Base-by-base conservation (phyloP, 2,113 vertebrate species). In the Poeciliopsis retropinna region DNA sequence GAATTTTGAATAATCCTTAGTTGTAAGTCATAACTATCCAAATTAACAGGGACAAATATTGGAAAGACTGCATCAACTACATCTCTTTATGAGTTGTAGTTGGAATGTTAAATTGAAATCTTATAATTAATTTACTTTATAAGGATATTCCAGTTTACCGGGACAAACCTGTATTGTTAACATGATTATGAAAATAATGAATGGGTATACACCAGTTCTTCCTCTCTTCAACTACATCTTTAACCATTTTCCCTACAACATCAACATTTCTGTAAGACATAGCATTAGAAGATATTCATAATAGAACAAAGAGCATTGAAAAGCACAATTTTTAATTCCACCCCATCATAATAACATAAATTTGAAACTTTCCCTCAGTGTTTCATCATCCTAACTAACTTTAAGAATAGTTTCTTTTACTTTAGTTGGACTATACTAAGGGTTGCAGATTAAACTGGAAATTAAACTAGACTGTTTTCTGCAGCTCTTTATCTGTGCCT, bases 321-420 rank as follows among this genome's bases (percentile, higher is more conserved):
- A 67, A 72, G 57, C 66, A 57, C 63, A 47, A 39, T 0, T 39
- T 70, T 78, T 29, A 72, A 73, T 73, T 82, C n/a, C 77, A 47
- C 11, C 28, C 64, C 67, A 25, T 84, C 78, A 87, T 74, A 85
- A 87, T 79, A 82, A 82, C 78, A 70, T 81, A 60, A 32, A 75
- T n/a, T 66, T 71, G 64, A 66, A 90, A 83, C 69, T 84, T 89
- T 77, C 51, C 54, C 41, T 15, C 41, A 41, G 74, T 62, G 80
- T 85, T 86, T 86, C 83, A 82, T 90, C 73, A 77, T 61, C 70
- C 65, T 85, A 78, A 89, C 82, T 82, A 79, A 83, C 87, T 91
- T 78, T 80, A 72, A 57, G 70, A 64, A 66, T 75, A 75, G 81
- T 66, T 82, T 85, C 54, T 81, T 85, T 86, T 80, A 81, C 82